Evolutionary conservation across 1,140 invertebrate genomes (phyloP).

Genomic region (Plutomurus gul): DNA sequence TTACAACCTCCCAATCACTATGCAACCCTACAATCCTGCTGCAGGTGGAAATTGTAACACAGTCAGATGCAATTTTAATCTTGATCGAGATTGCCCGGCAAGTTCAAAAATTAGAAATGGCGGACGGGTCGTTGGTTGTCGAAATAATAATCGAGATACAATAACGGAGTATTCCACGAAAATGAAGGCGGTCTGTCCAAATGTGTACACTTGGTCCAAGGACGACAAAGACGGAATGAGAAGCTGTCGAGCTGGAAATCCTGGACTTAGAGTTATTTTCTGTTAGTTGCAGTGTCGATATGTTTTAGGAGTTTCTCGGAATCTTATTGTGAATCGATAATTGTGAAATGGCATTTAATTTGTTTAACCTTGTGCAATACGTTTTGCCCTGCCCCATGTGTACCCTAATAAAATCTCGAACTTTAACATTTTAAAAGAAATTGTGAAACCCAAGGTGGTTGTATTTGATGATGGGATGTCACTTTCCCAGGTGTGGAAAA

Average conservation of each 20-base stretch:
- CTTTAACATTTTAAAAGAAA: too few species aligned
- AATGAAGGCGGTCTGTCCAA: conserved; percentile 34
- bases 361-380: too few species aligned
- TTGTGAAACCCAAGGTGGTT: too few species aligned
- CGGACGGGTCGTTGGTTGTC: conserved; percentile 8
- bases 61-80: conserved; percentile 36
- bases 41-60: conserved; percentile 29
- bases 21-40: conserved; percentile 21
- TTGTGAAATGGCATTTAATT: too few species aligned
- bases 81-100: not conserved
- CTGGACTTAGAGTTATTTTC: conserved; percentile 7
- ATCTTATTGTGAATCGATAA: too few species aligned
- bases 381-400: too few species aligned
- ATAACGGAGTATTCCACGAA: conserved; percentile 21
- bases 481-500: too few species aligned
- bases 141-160: conserved; percentile 6
- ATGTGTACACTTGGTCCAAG: conserved; percentile 42
- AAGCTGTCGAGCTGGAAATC: conserved; percentile 37
- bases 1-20: conserved; percentile 33
- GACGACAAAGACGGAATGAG: conserved; percentile 39
- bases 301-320: too few species aligned
- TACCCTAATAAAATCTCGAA: too few species aligned
- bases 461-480: too few species aligned
- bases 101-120: not conserved
- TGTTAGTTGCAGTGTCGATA: conserved; percentile 23